These are phyloP conservation scores for Enteromius radiatus DNA, from an alignment of 2,797 vertebrate genomes.

Conservation along the genomic window DNA sequence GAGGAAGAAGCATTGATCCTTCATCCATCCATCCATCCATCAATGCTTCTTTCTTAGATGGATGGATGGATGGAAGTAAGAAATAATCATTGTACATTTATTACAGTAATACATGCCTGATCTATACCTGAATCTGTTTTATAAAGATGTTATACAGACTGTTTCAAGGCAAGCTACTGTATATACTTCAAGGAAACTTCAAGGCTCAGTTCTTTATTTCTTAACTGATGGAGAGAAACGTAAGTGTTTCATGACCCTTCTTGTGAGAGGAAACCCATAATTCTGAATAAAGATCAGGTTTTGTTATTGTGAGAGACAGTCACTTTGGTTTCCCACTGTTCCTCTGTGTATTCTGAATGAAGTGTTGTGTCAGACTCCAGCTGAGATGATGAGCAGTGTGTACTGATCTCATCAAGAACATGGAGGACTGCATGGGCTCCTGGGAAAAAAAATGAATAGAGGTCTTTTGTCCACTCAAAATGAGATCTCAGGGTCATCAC, in stretches of 20 bases:
- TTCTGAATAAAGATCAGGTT: neutral
- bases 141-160: too few relatives aligned
- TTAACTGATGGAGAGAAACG: neutral
- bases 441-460: neutral
- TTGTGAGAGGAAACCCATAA: neutral
- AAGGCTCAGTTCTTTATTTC: neutral
- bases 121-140: too few relatives aligned
- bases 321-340: neutral
- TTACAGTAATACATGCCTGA: too few relatives aligned
- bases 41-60: too few relatives aligned
- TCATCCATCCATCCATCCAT: too few relatives aligned
- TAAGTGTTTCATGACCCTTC: neutral
- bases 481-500: conserved; percentile 7
- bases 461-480: conserved; percentile 2
- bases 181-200: neutral
- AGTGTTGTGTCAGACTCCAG: conserved; percentile 37
- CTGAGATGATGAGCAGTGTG: conserved; percentile 32
- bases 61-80: too few relatives aligned
- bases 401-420: conserved; percentile 16
- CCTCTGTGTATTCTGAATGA: conserved; percentile 24
- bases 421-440: neutral
- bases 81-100: too few relatives aligned
- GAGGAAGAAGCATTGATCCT: too few relatives aligned
- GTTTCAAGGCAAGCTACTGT: neutral
- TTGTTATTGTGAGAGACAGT: conserved; percentile 26